Evolutionary conservation across 2,797 vertebrate species (phyloP), one percentile per base, ranked within the genome.

Genomic region (Alca torda): DNA sequence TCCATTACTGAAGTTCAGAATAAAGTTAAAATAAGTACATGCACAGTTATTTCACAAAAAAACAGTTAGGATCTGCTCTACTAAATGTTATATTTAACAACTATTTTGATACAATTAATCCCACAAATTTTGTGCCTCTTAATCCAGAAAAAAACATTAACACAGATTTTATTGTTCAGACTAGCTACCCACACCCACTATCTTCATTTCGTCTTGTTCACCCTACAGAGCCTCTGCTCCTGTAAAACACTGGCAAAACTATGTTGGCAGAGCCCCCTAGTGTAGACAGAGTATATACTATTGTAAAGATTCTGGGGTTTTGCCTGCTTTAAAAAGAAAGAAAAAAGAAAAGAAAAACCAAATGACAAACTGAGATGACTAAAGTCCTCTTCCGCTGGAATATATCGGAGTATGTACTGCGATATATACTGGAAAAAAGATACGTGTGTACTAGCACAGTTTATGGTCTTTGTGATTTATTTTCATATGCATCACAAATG

Each of bases 221-320:
- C 21, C 35, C 16, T 16, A 11, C 3, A 33, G 11, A 84, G 48
- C 31, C 14, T n/a, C 74, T 41, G 39, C 72, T 65, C 17, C 41
- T 2, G 1, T 0, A 43, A n/a, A n/a, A 12, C 65, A 6, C n/a
- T 4, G 14, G 19, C 85, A 91, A 93, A 88, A 54, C 69, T 64
- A 13, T 3, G 84, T 56, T 33, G 64, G 91, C 84, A 92, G 93
- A 89, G 81, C 96, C 95, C 93, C 30, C 96, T 96, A 87, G 70
- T 31, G 96, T 60, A 54, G 33, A 18, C 0, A 43, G 13, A 67
- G 53, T 4, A 51, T 10, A 53, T 2, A 9, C 3, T 3, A 16
- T 30, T 11, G 13, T 16, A 15, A 35, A 54, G 35, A 35, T 35
- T 17, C 19, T 7, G 35, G 20, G 16, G 39, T 2, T 37, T 3